Percentiles rank a stretch among this genome's conserved stretches.
Evolutionary conservation across 2,888 invertebrate species (phyloP).

Genomic region (Drosophila subquinaria): DNA sequence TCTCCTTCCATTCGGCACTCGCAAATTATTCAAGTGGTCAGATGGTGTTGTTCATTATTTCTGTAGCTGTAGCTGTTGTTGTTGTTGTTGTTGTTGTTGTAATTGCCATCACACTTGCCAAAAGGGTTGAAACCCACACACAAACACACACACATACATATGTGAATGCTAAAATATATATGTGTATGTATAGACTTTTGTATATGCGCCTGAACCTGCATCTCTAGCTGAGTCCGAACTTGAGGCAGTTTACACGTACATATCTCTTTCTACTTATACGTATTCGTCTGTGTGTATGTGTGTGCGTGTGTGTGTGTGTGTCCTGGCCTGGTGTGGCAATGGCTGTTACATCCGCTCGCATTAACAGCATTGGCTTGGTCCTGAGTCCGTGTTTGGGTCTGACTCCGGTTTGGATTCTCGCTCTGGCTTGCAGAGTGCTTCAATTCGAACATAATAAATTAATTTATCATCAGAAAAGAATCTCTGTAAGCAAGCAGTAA

Average conservation of each 20-base stretch:
- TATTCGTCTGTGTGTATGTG: constrained; percentile 11
- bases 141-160: constrained; percentile 17
- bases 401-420: constrained; percentile 39
- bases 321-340: constrained; percentile 40
- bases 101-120: constrained; percentile 60
- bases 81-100: constrained; percentile 53
- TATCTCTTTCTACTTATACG: not conserved
- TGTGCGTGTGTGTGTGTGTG: not conserved
- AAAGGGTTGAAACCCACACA: constrained; percentile 67
- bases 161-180: constrained; percentile 4
- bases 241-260: constrained; percentile 46
- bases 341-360: constrained; percentile 63
- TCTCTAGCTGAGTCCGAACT: constrained; percentile 37
- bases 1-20: constrained; percentile 40
- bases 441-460: constrained; percentile 85
- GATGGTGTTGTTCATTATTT: constrained; percentile 80
- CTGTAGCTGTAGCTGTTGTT: constrained; percentile 53
- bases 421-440: constrained; percentile 57
- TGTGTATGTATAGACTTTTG: not conserved
- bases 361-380: constrained; percentile 58
- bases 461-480: constrained; percentile 84
- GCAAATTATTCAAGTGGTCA: constrained; percentile 78
- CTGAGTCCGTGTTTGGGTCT: constrained; percentile 12
- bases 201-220: constrained; percentile 29
- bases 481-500: constrained; percentile 75